Base-by-base conservation (phyloP, 2,113 vertebrate species). In the Cephalopholis sonnerati region DNA sequence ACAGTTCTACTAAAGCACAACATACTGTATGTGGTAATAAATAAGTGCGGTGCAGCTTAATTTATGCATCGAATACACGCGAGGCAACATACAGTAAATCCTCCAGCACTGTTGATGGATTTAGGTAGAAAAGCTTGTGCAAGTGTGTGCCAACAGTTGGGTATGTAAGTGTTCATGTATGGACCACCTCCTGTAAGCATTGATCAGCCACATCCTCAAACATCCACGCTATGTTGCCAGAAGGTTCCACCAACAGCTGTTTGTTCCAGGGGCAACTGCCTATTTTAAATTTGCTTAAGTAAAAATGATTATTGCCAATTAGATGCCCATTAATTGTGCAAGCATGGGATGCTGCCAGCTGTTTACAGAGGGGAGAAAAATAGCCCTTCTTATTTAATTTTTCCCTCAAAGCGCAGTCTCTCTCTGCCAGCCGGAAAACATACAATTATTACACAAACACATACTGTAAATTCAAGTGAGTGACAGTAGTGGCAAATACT, bases 301-400 rank as follows among this genome's bases (percentile, higher is more conserved):
- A 97, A 98, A 96, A 98, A 97, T 96, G 94, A 99, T 98, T 96
- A 99, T 98, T 96, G 95, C 96, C 97, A 99, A 98, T 98, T 99
- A 99, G 97, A 97, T 97, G 96, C 95, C 97, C 96, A 97, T 98
- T 98, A 99, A 98, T 97, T 98, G 96, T 96, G 96, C 96, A 97
- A 97, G 96, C 95, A 97, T 95, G 96, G 95, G 96, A 96, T 96
- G 95, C 95, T 96, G 96, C 96, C 97, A 99, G 97, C 97, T 99
- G 97, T 98, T 98, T 98, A 96, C 94, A 96, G 95, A 95, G 95
- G 94, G 95, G 96, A 97, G 96, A 97, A 97, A 97, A 97, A 98
- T 97, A 96, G 96, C 92, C 93, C 92, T 94, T 96, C 91, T 93
- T 94, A 88, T 96, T 96, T 95, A 87, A 95, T 95, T 95, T 89